A percentile compares a stretch with the other conserved stretches of the same genome.
These are phyloP conservation scores for Apamea epomidion DNA, from an alignment of 2,888 invertebrate species.

Conservation along the genomic window DNA sequence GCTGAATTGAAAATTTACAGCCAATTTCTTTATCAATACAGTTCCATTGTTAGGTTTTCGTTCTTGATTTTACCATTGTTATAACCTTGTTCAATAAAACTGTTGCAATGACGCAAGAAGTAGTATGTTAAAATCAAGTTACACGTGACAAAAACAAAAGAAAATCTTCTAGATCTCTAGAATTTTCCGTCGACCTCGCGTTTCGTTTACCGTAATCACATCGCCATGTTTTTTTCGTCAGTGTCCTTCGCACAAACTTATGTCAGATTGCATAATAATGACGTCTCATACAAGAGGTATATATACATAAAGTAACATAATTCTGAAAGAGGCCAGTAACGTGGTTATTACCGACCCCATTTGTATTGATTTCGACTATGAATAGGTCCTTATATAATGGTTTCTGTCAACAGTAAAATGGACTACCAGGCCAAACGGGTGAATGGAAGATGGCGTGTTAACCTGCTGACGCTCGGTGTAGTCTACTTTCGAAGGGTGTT, in stretches of 20 bases:
- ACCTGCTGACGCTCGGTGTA: slow-evolving; percentile 1
- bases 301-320: slow-evolving; percentile 40
- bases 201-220: slow-evolving; percentile 33
- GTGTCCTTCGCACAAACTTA: slow-evolving; percentile 31
- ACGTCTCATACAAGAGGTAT: background rate
- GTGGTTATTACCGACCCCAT: slow-evolving; percentile 68
- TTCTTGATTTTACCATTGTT: slow-evolving; percentile 30
- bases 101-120: background rate
- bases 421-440: slow-evolving; percentile 24
- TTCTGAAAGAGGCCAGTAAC: slow-evolving; percentile 67
- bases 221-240: slow-evolving; percentile 22
- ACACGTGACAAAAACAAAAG: slow-evolving; percentile 25
- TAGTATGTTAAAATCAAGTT: background rate
- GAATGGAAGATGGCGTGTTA: slow-evolving; percentile 19
- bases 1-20: background rate
- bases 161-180: slow-evolving; percentile 13
- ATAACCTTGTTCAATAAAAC: slow-evolving; percentile 2
- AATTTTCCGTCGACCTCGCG: slow-evolving; percentile 31
- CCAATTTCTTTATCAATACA: slow-evolving; percentile 3
- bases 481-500: background rate
- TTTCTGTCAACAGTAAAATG: slow-evolving; percentile 39
- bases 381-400: slow-evolving; percentile 61
- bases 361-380: slow-evolving; percentile 65
- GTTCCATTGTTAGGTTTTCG: slow-evolving; percentile 11
- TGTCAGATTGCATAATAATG: slow-evolving; percentile 51